A percentile compares a stretch with the other conserved stretches of the same genome.
phyloP scores from a whole-genome alignment of 2,888 invertebrate genomes.

The Galerucella pusilla region DNA sequence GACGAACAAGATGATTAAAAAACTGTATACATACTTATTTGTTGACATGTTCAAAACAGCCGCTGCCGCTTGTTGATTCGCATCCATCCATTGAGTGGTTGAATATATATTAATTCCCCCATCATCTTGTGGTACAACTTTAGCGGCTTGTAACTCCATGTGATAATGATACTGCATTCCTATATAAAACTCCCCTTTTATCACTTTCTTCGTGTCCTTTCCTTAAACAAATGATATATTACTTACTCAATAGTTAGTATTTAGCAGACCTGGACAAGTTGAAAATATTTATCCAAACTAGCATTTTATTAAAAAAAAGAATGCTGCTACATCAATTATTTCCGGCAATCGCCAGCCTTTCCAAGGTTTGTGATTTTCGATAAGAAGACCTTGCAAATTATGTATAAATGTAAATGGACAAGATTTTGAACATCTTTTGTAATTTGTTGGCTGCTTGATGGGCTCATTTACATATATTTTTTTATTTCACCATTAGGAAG shows the following conservation, averaged over 20 bases:
- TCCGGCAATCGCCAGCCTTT: too few species aligned
- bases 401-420: too few species aligned
- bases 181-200: constrained; percentile 70
- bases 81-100: constrained; percentile 75
- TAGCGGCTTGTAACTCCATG: constrained; percentile 79
- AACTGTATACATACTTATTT: constrained; percentile 67
- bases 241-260: neutral
- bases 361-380: too few species aligned
- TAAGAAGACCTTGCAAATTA: too few species aligned
- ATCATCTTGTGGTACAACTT: constrained; percentile 74
- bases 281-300: too few species aligned
- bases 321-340: too few species aligned
- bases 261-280: too few species aligned
- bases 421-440: too few species aligned
- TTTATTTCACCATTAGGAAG: too few species aligned
- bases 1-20: neutral
- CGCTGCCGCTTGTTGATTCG: constrained; percentile 69
- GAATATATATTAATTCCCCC: constrained; percentile 72
- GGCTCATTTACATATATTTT: too few species aligned
- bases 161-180: constrained; percentile 80
- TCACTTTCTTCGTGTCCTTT: constrained; percentile 63
- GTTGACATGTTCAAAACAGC: constrained; percentile 68
- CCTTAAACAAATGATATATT: constrained; percentile 43
- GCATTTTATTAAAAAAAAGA: too few species aligned
- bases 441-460: too few species aligned